Percentiles rank a stretch among this genome's conserved stretches.
Conservation (phyloP, 2,888 invertebrate species). For the Dasypolia templi region DNA sequence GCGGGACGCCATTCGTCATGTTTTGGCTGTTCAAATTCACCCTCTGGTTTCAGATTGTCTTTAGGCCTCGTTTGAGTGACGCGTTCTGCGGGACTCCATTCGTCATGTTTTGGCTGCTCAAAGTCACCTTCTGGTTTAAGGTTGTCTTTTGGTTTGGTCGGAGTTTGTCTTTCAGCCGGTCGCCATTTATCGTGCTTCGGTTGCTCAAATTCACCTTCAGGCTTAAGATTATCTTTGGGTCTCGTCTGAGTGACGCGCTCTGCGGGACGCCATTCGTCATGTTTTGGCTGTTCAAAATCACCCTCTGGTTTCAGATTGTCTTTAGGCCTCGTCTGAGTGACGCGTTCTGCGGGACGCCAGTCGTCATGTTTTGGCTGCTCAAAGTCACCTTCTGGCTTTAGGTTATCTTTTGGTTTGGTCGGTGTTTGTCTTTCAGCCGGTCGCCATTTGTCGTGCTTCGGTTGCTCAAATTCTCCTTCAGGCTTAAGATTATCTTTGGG, state of each 20-base stretch:
- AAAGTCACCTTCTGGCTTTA: conserved; percentile 90
- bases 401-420: conserved; percentile 80
- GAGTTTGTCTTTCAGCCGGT: conserved; percentile 83
- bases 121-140: conserved; percentile 90
- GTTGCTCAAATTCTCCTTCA: conserved; percentile 89
- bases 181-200: conserved; percentile 42
- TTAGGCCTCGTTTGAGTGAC: conserved; percentile 83
- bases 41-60: conserved; percentile 90
- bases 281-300: conserved; percentile 73
- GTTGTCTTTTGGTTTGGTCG: conserved; percentile 90
- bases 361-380: conserved; percentile 77
- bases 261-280: conserved; percentile 73
- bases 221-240: conserved; percentile 76
- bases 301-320: conserved; percentile 91
- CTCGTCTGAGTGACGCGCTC: conserved; percentile 71
- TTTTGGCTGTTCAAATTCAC: conserved; percentile 86
- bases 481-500: conserved; percentile 54
- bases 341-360: conserved; percentile 81
- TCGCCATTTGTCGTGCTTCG: conserved; percentile 74
- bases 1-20: conserved; percentile 80
- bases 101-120: conserved; percentile 45
- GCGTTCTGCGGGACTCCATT: conserved; percentile 86
- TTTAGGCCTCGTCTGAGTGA: conserved; percentile 63
- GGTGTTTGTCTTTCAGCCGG: conserved; percentile 66
- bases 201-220: conserved; percentile 46